phyloP scores from a whole-genome alignment of 2,888 invertebrate species.

The Rugalucina vietnamica region DNA sequence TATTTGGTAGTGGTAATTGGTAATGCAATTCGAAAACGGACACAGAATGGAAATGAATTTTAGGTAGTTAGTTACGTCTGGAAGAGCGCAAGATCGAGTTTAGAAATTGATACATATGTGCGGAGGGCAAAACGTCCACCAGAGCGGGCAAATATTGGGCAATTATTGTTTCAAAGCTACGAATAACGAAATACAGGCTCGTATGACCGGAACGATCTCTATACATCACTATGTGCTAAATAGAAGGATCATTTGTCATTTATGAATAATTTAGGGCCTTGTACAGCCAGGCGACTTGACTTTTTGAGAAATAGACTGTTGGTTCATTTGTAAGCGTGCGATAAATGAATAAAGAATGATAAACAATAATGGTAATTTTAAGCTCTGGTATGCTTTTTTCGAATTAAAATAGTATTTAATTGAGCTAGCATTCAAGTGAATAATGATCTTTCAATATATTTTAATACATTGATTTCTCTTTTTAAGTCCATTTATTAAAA shows the following conservation, averaged over 20 bases:
- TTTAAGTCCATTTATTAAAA: too few relatives aligned
- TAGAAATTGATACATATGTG: constrained; percentile 3
- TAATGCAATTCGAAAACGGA: constrained; percentile 13
- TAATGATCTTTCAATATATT: too few relatives aligned
- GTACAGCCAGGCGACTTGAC: neutral
- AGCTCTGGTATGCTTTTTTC: too few relatives aligned
- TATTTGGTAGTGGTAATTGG: constrained; percentile 1
- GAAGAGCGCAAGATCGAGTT: neutral
- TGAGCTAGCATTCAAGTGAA: too few relatives aligned
- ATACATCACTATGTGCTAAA: constrained; percentile 10
- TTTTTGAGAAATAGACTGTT: neutral
- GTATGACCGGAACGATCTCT: constrained; percentile 7
- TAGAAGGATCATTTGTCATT: constrained; percentile 14
- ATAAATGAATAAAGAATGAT: too few relatives aligned
- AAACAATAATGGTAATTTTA: too few relatives aligned
- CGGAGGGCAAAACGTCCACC: neutral
- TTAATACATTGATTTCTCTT: too few relatives aligned
- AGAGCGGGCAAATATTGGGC: constrained; percentile 11
- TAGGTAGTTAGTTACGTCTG: constrained; percentile 15
- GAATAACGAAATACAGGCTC: neutral
- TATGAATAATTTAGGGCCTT: constrained; percentile 14
- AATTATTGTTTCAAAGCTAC: constrained; percentile 14
- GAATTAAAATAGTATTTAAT: too few relatives aligned
- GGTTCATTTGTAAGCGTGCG: neutral
- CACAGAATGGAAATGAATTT: constrained; percentile 10